Evolutionary conservation across 2,113 vertebrate genomes (phyloP).

Genomic region (Platysteira castanea): DNA sequence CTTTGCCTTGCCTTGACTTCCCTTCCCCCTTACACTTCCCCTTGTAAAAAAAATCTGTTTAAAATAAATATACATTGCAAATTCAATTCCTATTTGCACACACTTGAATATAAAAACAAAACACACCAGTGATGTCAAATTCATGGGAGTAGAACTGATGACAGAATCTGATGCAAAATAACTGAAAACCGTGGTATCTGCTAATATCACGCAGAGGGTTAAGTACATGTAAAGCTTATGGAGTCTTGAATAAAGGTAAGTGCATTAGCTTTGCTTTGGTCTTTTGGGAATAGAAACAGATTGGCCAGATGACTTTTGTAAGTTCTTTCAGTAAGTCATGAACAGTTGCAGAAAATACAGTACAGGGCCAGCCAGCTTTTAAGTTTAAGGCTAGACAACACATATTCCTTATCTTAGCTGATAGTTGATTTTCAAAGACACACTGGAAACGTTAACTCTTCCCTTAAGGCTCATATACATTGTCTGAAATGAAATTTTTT

Average conservation of each 20-base stretch:
- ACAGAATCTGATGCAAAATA: not conserved
- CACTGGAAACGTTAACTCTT: not conserved
- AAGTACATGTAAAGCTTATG: not conserved
- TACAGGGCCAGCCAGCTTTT: not conserved
- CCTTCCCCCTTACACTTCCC: rapidly evolving
- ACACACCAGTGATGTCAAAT: not conserved
- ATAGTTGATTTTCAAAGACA: not conserved
- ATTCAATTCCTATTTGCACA: not conserved
- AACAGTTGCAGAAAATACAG: not conserved
- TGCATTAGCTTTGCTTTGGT: not conserved
- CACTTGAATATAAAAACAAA: not conserved
- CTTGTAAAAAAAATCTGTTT: not conserved
- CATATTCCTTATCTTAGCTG: not conserved
- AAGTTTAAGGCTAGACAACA: not conserved
- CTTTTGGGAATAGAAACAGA: not conserved
- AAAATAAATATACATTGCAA: not conserved
- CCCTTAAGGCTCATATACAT: not conserved
- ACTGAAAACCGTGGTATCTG: not conserved
- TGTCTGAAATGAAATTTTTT: not conserved
- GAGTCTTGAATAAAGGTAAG: not conserved
- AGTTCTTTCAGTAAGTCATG: not conserved
- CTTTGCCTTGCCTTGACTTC: too few relatives aligned
- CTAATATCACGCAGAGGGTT: not conserved
- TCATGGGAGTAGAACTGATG: not conserved
- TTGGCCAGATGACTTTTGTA: not conserved